Evolutionary conservation across 1,140 invertebrate species (phyloP).

Genomic region (Steinernema feltiae): DNA sequence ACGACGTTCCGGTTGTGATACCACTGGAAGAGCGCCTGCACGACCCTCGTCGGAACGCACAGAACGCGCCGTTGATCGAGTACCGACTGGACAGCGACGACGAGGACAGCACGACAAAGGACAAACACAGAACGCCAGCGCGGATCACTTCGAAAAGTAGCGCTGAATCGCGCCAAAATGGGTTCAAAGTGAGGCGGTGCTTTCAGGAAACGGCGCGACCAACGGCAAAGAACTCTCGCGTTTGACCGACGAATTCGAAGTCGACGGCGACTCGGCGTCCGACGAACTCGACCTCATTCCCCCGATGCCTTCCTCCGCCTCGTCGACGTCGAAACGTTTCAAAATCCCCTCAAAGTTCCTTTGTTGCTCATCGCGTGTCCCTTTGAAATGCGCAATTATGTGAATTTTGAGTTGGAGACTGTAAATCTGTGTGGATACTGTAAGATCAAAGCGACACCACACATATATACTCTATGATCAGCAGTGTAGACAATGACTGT

Average conservation of each 20-base stretch:
- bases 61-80: not conserved
- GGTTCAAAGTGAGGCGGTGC: too few species aligned
- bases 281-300: not conserved
- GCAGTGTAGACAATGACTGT: too few species aligned
- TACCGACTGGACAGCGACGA: conserved; percentile 6
- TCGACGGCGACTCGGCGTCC: not conserved
- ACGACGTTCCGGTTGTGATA: not conserved
- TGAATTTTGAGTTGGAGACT: too few species aligned
- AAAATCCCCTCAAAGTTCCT: not conserved
- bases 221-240: conserved; percentile 3
- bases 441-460: too few species aligned
- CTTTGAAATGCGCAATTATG: not conserved
- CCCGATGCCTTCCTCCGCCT: not conserved
- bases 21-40: not conserved
- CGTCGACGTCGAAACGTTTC: conserved; percentile 1
- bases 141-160: not conserved
- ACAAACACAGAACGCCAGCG: not conserved
- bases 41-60: not conserved
- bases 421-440: too few species aligned
- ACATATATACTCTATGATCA: too few species aligned
- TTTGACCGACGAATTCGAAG: not conserved
- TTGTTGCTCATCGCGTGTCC: conserved; percentile 5
- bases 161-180: too few species aligned
- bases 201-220: not conserved
- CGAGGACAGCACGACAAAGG: not conserved